Evolutionary conservation across 2,888 invertebrate genomes (phyloP), one percentile per base, ranked within the genome.

Genomic region (Pseudolycoriella hygida): DNA sequence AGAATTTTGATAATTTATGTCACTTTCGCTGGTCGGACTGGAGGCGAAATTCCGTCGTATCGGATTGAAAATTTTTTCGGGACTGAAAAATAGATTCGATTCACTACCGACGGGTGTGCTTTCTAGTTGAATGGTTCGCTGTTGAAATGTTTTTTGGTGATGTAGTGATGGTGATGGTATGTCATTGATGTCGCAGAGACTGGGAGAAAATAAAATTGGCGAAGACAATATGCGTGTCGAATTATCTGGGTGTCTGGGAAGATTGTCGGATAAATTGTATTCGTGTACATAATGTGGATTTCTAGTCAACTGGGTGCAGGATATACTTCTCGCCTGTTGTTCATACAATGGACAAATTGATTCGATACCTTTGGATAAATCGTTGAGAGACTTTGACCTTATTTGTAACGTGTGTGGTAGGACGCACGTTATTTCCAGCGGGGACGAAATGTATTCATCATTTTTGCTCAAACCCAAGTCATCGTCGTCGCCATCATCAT

Each of bases 1-100:
- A 0, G 75, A 76, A 64, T 75, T 70, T 58, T 75, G 75, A 53
- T 76, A 76, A 56, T 76, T 76, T 2, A 75, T 69, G 55, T 76
- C 76, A 52, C 75, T 75, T 57, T 73, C 75, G 50, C 73, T 73
- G 17, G 66, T 62, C n/a, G 65, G 66, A 46, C 66, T 65, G 1
- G 62, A 57, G 17, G 50, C 44, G 31, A 53, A 54, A 45, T 53
- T 51, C 11, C 53, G 50, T 14, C 11, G 15, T 39, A 44, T 38
- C 12, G 34, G 40, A 42, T 37, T 42, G 15, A 42, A 32, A 17
- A 42, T 32, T 41, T 41, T 41, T 3, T 41, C 19, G 2, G 40
- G 19, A 30, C 31, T 40, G 19, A 45, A 40, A 10, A 34, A 46
- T 19, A 46, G 10, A 38, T 41, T 46, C 17, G 32, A 40, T 20